phyloP scores from a whole-genome alignment of 2,797 vertebrate species.

The Muraenolepis orangiensis region DNA sequence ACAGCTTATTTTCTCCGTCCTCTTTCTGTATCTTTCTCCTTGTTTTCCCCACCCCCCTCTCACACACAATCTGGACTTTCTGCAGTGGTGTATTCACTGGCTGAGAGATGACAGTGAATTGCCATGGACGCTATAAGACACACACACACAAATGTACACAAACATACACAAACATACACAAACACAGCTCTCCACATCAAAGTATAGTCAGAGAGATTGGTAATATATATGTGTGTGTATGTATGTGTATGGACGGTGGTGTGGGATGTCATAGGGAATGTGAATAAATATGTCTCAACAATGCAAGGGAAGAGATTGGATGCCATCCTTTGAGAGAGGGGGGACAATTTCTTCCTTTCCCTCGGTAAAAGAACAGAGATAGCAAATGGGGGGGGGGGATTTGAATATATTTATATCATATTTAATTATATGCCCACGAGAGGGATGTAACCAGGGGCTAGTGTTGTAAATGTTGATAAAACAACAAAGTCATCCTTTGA shows the following conservation, averaged over 20 bases:
- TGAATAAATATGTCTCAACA: not conserved
- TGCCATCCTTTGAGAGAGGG: not conserved
- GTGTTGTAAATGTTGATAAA: constrained; percentile 6
- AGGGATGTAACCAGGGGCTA: not conserved
- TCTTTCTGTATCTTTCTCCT: constrained; percentile 26
- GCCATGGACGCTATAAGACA: not conserved
- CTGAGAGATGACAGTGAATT: constrained; percentile 27
- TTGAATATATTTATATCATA: constrained; percentile 17
- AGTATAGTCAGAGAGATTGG: not conserved
- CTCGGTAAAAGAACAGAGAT: not conserved
- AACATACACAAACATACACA: no score
- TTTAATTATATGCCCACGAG: not conserved
- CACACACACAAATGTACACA: not conserved
- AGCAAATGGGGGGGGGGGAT: not conserved
- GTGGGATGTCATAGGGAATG: not conserved
- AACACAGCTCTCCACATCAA: not conserved
- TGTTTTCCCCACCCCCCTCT: no score
- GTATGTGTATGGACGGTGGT: not conserved
- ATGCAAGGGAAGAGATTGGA: not conserved
- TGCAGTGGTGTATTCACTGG: constrained; percentile 41
- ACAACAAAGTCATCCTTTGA: constrained; percentile 8
- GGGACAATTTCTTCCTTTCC: not conserved
- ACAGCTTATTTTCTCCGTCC: constrained; percentile 31
- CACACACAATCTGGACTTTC: constrained; percentile 59
- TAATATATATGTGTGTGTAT: not conserved